A percentile compares a stretch with the other conserved stretches of the same genome.
phyloP scores from a whole-genome alignment of 2,888 invertebrate genomes.

The Pteria penguin region DNA sequence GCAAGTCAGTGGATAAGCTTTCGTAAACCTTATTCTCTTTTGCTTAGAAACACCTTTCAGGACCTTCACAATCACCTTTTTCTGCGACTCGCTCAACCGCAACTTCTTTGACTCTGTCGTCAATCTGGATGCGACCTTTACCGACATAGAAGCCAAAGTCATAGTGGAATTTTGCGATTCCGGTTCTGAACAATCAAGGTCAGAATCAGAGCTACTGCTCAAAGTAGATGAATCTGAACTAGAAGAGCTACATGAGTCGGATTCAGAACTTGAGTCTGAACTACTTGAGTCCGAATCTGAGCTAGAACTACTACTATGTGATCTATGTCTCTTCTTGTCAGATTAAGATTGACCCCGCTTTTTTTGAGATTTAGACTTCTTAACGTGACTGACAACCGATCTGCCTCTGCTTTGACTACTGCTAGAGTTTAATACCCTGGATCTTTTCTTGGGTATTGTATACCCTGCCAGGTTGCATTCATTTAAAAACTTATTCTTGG shows the following conservation, averaged over 20 bases:
- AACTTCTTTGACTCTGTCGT: not conserved
- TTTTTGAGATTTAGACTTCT: no score
- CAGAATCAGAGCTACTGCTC: not conserved
- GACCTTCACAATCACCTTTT: not conserved
- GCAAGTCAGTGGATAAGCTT: not conserved
- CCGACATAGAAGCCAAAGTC: not conserved
- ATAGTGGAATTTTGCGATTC: not conserved
- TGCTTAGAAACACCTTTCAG: not conserved
- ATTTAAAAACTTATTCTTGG: not conserved
- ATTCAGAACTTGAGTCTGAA: not conserved
- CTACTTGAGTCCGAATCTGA: not conserved
- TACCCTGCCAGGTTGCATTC: not conserved
- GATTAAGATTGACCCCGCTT: no score
- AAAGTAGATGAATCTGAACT: not conserved
- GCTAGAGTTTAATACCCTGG: not conserved
- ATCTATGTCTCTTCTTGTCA: not conserved
- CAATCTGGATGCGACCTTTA: not conserved
- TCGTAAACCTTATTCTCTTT: not conserved
- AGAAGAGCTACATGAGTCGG: not conserved
- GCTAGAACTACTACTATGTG: not conserved
- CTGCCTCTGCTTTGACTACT: not conserved
- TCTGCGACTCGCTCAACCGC: not conserved
- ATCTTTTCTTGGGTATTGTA: constrained; percentile 1
- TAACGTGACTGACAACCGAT: no score
- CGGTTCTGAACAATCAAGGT: not conserved